phyloP scores from a whole-genome alignment of 2,113 vertebrate species.

The Rhinichthys klamathensis region DNA sequence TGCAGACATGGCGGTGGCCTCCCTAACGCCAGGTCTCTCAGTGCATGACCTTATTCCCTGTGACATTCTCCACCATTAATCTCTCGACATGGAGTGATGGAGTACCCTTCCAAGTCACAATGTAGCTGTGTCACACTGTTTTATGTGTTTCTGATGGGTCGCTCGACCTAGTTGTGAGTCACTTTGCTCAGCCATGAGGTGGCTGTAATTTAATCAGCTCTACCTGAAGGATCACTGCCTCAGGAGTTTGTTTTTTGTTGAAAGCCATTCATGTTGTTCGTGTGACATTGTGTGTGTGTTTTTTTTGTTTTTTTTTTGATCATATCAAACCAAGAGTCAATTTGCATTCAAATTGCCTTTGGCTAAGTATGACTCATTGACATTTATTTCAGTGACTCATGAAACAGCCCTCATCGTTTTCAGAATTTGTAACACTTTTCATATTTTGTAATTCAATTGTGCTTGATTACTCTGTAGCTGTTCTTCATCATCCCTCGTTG shows the following conservation, averaged over 20 bases:
- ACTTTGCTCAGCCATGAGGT: slow-evolving; percentile 49
- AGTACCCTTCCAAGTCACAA: slow-evolving; percentile 68
- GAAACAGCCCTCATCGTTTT: slow-evolving; percentile 6
- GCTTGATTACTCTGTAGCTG: background rate
- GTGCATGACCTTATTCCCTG: slow-evolving; percentile 74
- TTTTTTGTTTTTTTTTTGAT: slow-evolving; percentile 43
- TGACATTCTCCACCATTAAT: slow-evolving; percentile 79
- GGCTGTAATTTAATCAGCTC: slow-evolving; percentile 61
- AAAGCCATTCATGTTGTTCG: background rate
- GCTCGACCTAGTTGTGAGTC: slow-evolving; percentile 44
- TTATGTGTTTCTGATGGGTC: slow-evolving; percentile 64
- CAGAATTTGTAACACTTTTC: slow-evolving; percentile 25
- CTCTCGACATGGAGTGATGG: slow-evolving; percentile 71
- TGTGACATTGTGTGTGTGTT: background rate
- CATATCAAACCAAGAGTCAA: slow-evolving; percentile 26
- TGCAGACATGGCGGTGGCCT: slow-evolving; percentile 9
- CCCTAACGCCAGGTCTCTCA: slow-evolving; percentile 61
- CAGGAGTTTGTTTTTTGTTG: slow-evolving; percentile 48
- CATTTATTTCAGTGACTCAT: slow-evolving; percentile 11
- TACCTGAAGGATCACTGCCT: slow-evolving; percentile 42
- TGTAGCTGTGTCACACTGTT: slow-evolving; percentile 66
- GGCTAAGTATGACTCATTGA: slow-evolving; percentile 31
- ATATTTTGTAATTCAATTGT: slow-evolving; percentile 22
- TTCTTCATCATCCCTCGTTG: background rate
- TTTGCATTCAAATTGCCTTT: slow-evolving; percentile 42